Conservation (phyloP, 2,888 invertebrate genomes). For the Eustalomyia histrio region DNA sequence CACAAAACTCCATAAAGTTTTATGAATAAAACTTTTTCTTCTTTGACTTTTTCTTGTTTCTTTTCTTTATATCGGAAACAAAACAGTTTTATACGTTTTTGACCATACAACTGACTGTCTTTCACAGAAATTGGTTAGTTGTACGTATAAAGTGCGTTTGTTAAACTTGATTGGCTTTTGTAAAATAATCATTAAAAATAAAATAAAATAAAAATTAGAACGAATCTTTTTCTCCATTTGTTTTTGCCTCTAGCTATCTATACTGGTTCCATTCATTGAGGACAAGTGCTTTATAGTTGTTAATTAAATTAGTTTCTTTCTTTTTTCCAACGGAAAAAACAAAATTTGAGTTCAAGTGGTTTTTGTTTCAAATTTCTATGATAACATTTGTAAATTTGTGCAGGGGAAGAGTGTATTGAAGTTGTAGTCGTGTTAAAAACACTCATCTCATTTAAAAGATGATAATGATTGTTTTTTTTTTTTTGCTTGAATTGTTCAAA, state of each 20-base stretch:
- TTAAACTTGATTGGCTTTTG: conserved; percentile 50
- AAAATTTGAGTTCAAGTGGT: conserved; percentile 42
- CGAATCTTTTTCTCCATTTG: conserved; percentile 10
- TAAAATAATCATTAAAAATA: conserved; percentile 42
- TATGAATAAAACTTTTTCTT: conserved; percentile 19
- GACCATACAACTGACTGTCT: conserved; percentile 26
- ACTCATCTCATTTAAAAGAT: conserved; percentile 18
- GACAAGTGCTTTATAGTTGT: conserved; percentile 58
- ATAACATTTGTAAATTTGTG: conserved; percentile 1
- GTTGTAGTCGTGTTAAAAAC: conserved; percentile 14
- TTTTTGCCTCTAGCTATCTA: conserved; percentile 25
- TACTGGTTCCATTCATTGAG: conserved; percentile 18
- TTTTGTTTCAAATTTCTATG: conserved; percentile 27
- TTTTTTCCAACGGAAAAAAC: conserved; percentile 9
- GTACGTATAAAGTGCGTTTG: conserved; percentile 48
- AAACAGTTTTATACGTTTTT: conserved; percentile 7
- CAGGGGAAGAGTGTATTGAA: background rate
- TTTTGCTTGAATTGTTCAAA: background rate
- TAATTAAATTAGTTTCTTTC: conserved; percentile 67
- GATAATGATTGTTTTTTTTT: background rate
- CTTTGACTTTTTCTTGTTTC: conserved; percentile 2
- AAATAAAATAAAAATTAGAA: background rate
- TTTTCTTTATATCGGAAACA: conserved; percentile 16
- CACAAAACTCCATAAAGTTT: conserved; percentile 19
- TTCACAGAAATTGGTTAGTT: conserved; percentile 23